Base-by-base conservation (phyloP, 1,140 invertebrate species). In the Aphelenchoides besseyi region DNA sequence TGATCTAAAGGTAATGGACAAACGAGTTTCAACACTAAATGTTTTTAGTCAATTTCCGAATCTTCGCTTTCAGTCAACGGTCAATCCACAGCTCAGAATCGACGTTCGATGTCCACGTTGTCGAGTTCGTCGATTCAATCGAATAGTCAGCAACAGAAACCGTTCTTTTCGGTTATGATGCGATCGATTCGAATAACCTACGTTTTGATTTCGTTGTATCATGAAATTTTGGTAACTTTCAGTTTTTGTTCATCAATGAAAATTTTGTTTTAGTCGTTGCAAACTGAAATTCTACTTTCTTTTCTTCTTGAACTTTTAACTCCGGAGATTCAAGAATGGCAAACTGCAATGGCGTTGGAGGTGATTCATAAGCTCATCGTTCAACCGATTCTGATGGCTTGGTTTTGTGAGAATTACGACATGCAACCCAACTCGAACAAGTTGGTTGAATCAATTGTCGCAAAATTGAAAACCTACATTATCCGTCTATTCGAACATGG, bases 201-300 rank as follows among this genome's bases (percentile, higher is more conserved):
- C 3, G 90, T 96, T 76, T 88, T 98, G 28, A 90, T 98, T 79
- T 92, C 93, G 84, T 92, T 94, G 84, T 98, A 97, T 87, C 95
- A 97, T 85, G 89, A 89, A 23, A 87, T 96, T 74, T 86, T 98
- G 87, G 94, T 95, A 26, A 48, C 52, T 23, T 41, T 2, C 53
- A 66, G 69, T 48, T 48, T 72, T 72, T 48, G 52, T 52, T 48
- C 48, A n/a, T 9, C n/a, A 63, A 66, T 30, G 59, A 16, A 12
- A 59, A n/a, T 76, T 76, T 59, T 74, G 54, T 85, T 88, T 74
- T 80, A 93, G 92, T 89, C 92, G 23, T 97, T 95, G 2, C 95
- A 98, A 86, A 97, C 94, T 86, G 96, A 98, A 87, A 98, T 98
- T 81, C 97, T 98, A 85, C 87, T 98, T 53, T 96, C 94, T 0